Conservation (phyloP, 2,888 invertebrate genomes). For the Xestia ashworthii region DNA sequence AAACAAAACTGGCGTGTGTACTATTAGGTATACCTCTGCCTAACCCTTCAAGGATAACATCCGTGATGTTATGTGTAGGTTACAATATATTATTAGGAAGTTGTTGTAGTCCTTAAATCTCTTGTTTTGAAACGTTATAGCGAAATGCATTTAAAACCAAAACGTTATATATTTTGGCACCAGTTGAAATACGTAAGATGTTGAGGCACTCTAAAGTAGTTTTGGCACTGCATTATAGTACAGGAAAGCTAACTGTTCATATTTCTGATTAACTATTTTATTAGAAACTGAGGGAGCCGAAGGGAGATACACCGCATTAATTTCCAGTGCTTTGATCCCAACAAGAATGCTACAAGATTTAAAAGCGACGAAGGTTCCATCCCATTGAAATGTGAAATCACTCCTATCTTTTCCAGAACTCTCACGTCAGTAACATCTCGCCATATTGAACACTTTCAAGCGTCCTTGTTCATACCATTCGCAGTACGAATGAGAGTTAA, state of each 20-base stretch:
- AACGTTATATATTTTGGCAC: no score
- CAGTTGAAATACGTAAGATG: no score
- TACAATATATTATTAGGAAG: not conserved
- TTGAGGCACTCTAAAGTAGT: no score
- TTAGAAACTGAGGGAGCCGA: not conserved
- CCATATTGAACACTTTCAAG: slow-evolving; percentile 1
- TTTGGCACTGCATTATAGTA: not conserved
- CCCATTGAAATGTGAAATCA: not conserved
- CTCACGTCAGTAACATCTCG: not conserved
- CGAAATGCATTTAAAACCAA: no score
- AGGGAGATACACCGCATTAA: not conserved
- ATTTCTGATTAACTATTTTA: not conserved
- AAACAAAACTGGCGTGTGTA: no score
- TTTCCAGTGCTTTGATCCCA: not conserved
- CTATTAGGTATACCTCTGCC: no score
- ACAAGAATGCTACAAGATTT: not conserved
- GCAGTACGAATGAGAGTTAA: slow-evolving; percentile 1
- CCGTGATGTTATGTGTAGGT: no score
- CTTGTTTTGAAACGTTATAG: not conserved
- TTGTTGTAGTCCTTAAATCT: not conserved
- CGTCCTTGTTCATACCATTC: not conserved
- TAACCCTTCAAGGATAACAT: no score
- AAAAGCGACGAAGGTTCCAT: not conserved
- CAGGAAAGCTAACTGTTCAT: not conserved
- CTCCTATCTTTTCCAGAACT: not conserved